These are phyloP conservation scores for Rousettus madagascariensis DNA, from an alignment of 2,797 vertebrate species.

Conservation along the genomic window DNA sequence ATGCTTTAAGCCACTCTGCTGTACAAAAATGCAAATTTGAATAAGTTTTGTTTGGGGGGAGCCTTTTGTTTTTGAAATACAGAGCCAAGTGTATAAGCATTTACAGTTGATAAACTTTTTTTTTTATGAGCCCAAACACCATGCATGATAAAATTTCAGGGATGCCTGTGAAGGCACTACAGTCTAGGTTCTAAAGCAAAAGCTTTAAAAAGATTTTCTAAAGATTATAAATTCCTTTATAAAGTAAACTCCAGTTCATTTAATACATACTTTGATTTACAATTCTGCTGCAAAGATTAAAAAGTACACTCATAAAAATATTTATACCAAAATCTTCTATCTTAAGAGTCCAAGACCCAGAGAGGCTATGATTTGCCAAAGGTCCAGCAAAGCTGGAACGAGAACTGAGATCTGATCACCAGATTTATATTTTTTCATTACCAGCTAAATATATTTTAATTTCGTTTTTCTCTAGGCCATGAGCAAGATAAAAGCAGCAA, in stretches of 20 bases:
- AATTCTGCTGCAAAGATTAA: constrained; percentile 24
- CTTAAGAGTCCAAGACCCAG: not conserved
- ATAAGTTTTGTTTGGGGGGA: not conserved
- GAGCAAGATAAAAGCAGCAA: not conserved
- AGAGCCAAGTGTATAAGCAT: not conserved
- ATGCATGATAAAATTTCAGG: constrained; percentile 6
- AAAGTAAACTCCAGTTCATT: constrained; percentile 7
- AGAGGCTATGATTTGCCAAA: not conserved
- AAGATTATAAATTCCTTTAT: constrained; percentile 11
- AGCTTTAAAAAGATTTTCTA: constrained; percentile 30
- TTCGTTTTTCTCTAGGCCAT: not conserved
- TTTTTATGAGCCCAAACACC: not conserved
- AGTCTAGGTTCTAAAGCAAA: constrained; percentile 11
- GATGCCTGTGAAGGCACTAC: not conserved
- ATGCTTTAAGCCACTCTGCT: not conserved
- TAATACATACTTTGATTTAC: constrained; percentile 17
- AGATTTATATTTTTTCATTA: constrained; percentile 38
- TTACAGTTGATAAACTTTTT: constrained; percentile 10
- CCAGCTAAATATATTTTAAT: not conserved
- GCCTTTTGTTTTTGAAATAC: constrained; percentile 2
- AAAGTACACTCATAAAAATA: not conserved
- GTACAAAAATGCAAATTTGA: not conserved
- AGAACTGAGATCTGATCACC: not conserved
- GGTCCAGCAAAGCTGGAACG: not conserved
- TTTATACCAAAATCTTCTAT: constrained; percentile 24